phyloP scores from a whole-genome alignment of 2,797 vertebrate species.

The Enoplosus armatus region DNA sequence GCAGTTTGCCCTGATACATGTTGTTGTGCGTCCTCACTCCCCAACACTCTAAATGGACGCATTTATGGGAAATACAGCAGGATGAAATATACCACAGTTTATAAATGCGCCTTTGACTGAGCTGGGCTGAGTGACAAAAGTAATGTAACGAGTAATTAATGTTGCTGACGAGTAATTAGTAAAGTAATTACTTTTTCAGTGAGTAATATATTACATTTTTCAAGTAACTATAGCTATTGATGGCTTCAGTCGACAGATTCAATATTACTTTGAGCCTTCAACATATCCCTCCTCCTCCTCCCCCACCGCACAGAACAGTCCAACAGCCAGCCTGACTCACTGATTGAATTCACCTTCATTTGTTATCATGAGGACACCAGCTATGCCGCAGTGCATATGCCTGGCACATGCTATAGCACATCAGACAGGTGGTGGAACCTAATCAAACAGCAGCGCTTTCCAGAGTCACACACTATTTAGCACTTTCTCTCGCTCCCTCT shows the following conservation, averaged over 20 bases:
- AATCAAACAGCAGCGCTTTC: constrained; percentile 66
- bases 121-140: not conserved
- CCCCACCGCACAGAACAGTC: not conserved
- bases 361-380: constrained; percentile 67
- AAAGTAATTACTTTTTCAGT: not conserved
- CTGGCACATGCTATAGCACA: constrained; percentile 56
- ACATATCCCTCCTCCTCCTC: constrained; percentile 5
- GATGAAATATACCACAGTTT: not conserved
- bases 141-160: not conserved
- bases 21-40: not conserved
- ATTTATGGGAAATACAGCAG: not conserved
- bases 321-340: constrained; percentile 38
- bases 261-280: constrained; percentile 2
- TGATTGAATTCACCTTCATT: constrained; percentile 73
- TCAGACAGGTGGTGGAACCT: constrained; percentile 68
- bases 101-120: not conserved
- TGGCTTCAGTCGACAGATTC: not conserved
- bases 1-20: not conserved
- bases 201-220: not conserved
- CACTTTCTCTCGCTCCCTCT: constrained; percentile 23
- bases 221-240: not conserved
- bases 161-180: not conserved
- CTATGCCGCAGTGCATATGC: constrained; percentile 66
- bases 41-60: not conserved
- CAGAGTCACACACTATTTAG: constrained; percentile 61